These are phyloP conservation scores for Micropterix aruncella DNA, from an alignment of 2,888 invertebrate species.

Conservation along the genomic window DNA sequence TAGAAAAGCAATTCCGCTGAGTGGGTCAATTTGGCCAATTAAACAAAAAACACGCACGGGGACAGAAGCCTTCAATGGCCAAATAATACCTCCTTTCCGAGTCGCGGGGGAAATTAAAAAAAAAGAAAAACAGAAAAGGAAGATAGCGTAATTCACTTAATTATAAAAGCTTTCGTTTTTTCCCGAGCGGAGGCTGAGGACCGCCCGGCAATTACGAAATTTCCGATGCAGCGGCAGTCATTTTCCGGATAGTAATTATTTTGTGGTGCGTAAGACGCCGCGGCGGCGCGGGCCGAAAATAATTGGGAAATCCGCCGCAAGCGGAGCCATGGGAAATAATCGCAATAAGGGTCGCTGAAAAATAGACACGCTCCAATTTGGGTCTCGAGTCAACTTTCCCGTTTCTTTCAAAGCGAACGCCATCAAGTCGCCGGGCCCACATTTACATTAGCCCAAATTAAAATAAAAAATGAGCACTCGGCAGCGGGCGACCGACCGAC, in stretches of 20 bases:
- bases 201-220: conserved; percentile 35
- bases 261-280: conserved; percentile 38
- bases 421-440: conserved; percentile 34
- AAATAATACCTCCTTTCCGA: conserved; percentile 7
- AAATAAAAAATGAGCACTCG: conserved; percentile 1
- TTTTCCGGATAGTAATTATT: conserved; percentile 44
- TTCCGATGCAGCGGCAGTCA: conserved; percentile 39
- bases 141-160: conserved; percentile 11
- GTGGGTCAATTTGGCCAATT: conserved; percentile 2
- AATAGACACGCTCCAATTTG: conserved; percentile 16
- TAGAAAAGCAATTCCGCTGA: neutral
- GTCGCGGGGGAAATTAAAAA: conserved; percentile 37
- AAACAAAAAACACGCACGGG: conserved; percentile 2
- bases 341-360: neutral
- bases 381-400: conserved; percentile 34
- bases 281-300: conserved; percentile 23
- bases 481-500: too few species aligned
- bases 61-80: conserved; percentile 4
- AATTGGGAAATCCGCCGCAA: conserved; percentile 17
- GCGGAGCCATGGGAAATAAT: conserved; percentile 11
- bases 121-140: conserved; percentile 29
- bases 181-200: conserved; percentile 17
- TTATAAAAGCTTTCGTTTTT: conserved; percentile 12
- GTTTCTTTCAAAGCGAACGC: conserved; percentile 43
- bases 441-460: conserved; percentile 1